Percentiles rank a stretch among this genome's conserved stretches.
phyloP scores from a whole-genome alignment of 2,113 vertebrate species.

The Zosterops borbonicus region DNA sequence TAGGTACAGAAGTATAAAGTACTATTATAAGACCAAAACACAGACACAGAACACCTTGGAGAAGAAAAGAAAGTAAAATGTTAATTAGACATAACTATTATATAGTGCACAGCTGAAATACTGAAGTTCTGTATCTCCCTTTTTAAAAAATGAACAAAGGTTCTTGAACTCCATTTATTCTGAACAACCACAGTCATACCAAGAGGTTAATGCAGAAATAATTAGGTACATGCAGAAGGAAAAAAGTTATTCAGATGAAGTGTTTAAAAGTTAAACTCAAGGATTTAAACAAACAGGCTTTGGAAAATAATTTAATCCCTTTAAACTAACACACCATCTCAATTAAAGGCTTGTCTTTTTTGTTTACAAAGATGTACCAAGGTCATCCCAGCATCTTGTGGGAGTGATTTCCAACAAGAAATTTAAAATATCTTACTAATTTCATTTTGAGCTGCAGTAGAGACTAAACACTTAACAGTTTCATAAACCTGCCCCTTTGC shows the following conservation, averaged over 20 bases:
- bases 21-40: background rate
- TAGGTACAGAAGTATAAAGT: background rate
- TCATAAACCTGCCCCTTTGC: background rate
- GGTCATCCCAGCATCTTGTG: background rate
- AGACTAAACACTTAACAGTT: background rate
- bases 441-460: background rate
- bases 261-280: background rate
- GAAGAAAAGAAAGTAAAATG: background rate
- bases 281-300: background rate
- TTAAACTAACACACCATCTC: background rate
- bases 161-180: background rate
- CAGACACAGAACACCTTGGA: background rate
- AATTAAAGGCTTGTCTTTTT: background rate
- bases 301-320: background rate
- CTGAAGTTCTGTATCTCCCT: background rate
- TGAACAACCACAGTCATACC: background rate
- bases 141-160: background rate
- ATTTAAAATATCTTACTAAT: background rate
- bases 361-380: background rate
- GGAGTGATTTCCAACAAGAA: background rate
- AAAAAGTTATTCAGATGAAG: background rate
- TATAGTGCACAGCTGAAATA: background rate
- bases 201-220: background rate
- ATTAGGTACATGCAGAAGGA: background rate
- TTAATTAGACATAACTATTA: background rate